These are phyloP conservation scores for Carabus problematicus DNA, from an alignment of 2,888 invertebrate genomes.

Conservation along the genomic window DNA sequence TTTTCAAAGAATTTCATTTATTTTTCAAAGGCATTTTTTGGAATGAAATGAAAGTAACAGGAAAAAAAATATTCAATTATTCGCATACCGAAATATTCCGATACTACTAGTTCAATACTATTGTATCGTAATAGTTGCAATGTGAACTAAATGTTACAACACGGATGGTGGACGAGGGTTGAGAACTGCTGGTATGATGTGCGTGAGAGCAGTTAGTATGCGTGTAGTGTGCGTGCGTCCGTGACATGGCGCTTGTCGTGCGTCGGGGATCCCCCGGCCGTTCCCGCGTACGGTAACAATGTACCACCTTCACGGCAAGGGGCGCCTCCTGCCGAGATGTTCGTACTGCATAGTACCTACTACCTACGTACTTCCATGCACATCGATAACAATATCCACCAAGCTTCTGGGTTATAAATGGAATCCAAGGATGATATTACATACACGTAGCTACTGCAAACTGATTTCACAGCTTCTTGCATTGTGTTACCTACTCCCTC, in stretches of 20 bases:
- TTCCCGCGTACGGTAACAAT: slow-evolving; percentile 5
- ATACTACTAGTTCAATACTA: neutral
- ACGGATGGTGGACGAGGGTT: neutral
- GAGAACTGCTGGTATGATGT: slow-evolving; percentile 9
- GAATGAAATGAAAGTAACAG: too few relatives aligned
- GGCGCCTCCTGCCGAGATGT: slow-evolving; percentile 9
- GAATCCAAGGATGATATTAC: neutral
- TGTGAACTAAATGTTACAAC: too few relatives aligned
- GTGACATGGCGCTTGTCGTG: slow-evolving; percentile 18
- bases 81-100: neutral
- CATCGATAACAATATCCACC: neutral
- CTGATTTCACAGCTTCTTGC: slow-evolving; percentile 1
- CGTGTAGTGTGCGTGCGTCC: slow-evolving; percentile 22
- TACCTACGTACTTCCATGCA: neutral
- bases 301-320: slow-evolving; percentile 9
- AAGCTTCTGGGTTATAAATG: neutral
- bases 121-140: neutral
- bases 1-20: too few relatives aligned
- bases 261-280: neutral
- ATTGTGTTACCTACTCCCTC: slow-evolving; percentile 20
- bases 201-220: slow-evolving; percentile 19
- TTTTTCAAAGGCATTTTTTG: too few relatives aligned
- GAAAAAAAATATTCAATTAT: too few relatives aligned
- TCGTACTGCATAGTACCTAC: slow-evolving; percentile 2
- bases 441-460: neutral